phyloP scores from a whole-genome alignment of 2,888 invertebrate species.

The Archips xylosteana region DNA sequence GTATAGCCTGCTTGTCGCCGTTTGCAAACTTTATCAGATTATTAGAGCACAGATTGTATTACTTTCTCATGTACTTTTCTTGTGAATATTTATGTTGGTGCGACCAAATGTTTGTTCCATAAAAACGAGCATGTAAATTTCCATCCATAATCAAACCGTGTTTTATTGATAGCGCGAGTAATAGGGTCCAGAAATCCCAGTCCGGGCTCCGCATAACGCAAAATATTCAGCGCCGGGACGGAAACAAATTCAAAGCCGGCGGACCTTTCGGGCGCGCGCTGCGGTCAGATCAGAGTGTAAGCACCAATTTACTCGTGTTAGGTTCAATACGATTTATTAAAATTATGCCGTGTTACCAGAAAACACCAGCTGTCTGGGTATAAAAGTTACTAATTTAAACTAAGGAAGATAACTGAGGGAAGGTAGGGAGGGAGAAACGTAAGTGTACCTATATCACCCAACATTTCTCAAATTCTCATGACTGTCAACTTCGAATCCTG shows the following conservation, averaged over 20 bases:
- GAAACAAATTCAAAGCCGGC: constrained; percentile 31
- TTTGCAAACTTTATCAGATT: constrained; percentile 4
- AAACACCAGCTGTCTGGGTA: background rate
- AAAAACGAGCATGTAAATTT: constrained; percentile 44
- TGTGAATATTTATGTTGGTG: constrained; percentile 32
- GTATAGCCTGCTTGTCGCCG: background rate
- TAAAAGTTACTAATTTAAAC: constrained; percentile 13
- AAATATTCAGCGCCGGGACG: constrained; percentile 40
- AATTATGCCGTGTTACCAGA: constrained; percentile 16
- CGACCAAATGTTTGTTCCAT: constrained; percentile 28
- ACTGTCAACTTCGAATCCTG: constrained; percentile 27
- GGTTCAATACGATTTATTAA: constrained; percentile 28
- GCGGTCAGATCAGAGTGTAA: constrained; percentile 30
- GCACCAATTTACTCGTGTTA: constrained; percentile 32
- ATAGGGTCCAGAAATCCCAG: constrained; percentile 42
- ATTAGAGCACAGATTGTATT: background rate
- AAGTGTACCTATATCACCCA: background rate
- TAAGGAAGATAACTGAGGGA: constrained; percentile 2
- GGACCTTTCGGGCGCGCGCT: constrained; percentile 18
- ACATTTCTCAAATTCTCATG: constrained; percentile 25
- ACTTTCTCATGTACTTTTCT: constrained; percentile 20
- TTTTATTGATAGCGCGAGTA: constrained; percentile 48
- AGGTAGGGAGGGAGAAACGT: background rate
- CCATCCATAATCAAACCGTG: constrained; percentile 45
- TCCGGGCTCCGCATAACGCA: constrained; percentile 42